Evolutionary conservation across 1,140 invertebrate species (phyloP).

Genomic region (Pseudobourletiella spinata): DNA sequence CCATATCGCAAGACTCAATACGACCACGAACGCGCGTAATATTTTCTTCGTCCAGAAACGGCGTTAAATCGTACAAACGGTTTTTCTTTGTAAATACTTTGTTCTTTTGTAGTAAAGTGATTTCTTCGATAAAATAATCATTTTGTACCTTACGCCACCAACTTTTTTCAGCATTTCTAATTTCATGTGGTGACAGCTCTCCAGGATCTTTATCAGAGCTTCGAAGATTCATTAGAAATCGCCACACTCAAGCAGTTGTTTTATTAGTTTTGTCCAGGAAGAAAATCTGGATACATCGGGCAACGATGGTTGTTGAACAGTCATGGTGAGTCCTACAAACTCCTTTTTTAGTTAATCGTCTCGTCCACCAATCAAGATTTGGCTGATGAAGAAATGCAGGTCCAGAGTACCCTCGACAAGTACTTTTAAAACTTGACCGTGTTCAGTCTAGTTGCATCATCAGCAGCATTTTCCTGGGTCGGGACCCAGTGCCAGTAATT

Average conservation of each 20-base stretch:
- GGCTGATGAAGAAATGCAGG: conserved; percentile 9
- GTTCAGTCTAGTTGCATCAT: conserved; percentile 21
- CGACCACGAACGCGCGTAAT: neutral
- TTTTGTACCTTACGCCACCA: neutral
- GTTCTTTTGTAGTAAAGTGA: neutral
- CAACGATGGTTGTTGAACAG: neutral
- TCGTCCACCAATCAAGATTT: conserved; percentile 7
- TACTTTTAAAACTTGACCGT: neutral
- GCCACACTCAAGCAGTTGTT: conserved; percentile 3
- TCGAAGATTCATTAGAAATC: neutral
- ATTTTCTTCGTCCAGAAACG: neutral
- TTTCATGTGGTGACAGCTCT: neutral
- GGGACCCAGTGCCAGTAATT: conserved; percentile 32
- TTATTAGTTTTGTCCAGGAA: neutral
- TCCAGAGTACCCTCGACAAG: conserved; percentile 21
- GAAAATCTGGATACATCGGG: neutral
- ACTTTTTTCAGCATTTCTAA: neutral
- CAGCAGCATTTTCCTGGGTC: conserved; percentile 26
- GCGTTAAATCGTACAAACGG: neutral
- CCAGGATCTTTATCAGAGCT: neutral
- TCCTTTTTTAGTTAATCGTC: neutral
- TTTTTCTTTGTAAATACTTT: neutral
- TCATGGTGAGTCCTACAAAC: neutral
- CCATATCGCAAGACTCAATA: neutral
- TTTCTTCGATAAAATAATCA: neutral